Base-by-base conservation (phyloP, 2,797 vertebrate genomes). In the Melanotaenia nigrans region DNA sequence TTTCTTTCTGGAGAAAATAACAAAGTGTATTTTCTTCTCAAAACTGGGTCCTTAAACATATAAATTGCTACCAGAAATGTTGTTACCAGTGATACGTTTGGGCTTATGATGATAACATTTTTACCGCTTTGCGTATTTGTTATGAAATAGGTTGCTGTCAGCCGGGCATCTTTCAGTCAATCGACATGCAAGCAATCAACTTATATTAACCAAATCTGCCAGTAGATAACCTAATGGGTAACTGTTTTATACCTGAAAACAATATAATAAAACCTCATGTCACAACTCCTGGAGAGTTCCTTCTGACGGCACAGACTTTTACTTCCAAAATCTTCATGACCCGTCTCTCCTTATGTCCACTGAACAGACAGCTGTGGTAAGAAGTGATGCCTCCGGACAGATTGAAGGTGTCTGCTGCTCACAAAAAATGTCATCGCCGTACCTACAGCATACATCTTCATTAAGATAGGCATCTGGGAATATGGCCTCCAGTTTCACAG, bases 371-470 rank as follows among this genome's bases (percentile, higher is more conserved):
- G 62, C 68, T 47, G 22, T 67, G 63, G 79, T 64, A 61, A 49
- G 64, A 83, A 58, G 35, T 16, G 12, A 74, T 68, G 72, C 68
- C 69, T 82, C 22, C 5, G 80, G 79, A 84, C 83, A 84, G 83
- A 88, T 77, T 68, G 87, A 84, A 69, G 61, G 75, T 85, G 82
- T 89, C 85, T 89, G 51, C 78, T 77, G 78, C 79, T 72, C 80
- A 42, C 81, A 77, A 74, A 87, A 30, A 89, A 81, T 88, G 84
- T 89, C 88, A 88, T 84, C 75, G 58, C 67, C 70, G 61, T 80
- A 89, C 88, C 87, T 90, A 84, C 3, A 20, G 67, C 68, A 88
- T 90, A 84, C 47, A 78, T 92, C 90, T 91, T 92, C 91, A 92
- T 92, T 90, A 90, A 78, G 82, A 89, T 75, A 78, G 82, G 82